Percentiles rank a stretch among this genome's conserved stretches.
These are phyloP conservation scores for Apolygus lucorum DNA, from an alignment of 1,140 invertebrate species.

Conservation along the genomic window DNA sequence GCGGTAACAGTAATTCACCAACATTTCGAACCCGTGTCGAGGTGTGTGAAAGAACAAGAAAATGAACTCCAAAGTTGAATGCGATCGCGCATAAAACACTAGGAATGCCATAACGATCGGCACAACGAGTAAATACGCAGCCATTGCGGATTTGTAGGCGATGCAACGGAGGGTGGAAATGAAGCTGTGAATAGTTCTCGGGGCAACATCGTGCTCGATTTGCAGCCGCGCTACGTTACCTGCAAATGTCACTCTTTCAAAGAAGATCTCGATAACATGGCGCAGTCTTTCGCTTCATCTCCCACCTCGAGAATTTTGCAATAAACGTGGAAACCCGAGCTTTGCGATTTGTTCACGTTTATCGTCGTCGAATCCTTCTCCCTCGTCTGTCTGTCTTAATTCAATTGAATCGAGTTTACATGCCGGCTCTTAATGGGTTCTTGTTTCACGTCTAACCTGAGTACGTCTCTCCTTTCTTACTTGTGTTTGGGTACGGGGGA, in stretches of 20 bases:
- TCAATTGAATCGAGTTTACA: not conserved
- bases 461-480: too few species aligned
- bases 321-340: constrained; percentile 1
- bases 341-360: constrained; percentile 8
- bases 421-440: not conserved
- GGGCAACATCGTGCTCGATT: constrained; percentile 6
- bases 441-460: not conserved
- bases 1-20: too few species aligned
- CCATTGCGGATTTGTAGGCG: too few species aligned
- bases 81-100: too few species aligned
- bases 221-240: constrained; percentile 4
- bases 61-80: too few species aligned
- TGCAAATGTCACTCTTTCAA: constrained; percentile 11
- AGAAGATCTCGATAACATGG: constrained; percentile 1
- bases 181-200: constrained; percentile 10
- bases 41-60: too few species aligned
- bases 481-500: too few species aligned
- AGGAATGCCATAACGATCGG: too few species aligned
- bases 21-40: too few species aligned
- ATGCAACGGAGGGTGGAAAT: not conserved
- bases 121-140: too few species aligned
- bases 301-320: not conserved
- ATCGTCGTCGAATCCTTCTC: not conserved
- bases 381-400: not conserved
- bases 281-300: not conserved